Conservation (phyloP, 2,888 invertebrate species). For the Drosophila cracens region DNA sequence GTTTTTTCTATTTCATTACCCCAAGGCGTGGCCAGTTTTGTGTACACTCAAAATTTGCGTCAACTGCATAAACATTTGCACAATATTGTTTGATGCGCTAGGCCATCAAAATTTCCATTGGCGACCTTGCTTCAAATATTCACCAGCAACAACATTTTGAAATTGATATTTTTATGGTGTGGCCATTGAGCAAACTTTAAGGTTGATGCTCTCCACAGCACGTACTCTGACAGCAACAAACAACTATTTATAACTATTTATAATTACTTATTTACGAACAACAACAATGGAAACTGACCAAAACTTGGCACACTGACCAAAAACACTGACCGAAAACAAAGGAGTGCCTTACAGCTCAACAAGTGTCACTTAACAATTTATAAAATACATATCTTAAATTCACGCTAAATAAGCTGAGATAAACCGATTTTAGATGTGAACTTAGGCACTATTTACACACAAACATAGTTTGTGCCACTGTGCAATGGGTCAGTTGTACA, state of each 20-base stretch:
- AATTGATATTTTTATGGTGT: slow-evolving; percentile 31
- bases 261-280: slow-evolving; percentile 29
- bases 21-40: slow-evolving; percentile 30
- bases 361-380: neutral
- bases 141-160: slow-evolving; percentile 29
- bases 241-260: slow-evolving; percentile 41
- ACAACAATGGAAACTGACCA: slow-evolving; percentile 23
- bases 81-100: slow-evolving; percentile 43
- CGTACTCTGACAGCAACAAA: slow-evolving; percentile 33
- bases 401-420: neutral
- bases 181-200: slow-evolving; percentile 36
- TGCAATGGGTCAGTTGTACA: slow-evolving; percentile 25
- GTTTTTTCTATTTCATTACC: slow-evolving; percentile 22
- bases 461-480: slow-evolving; percentile 20
- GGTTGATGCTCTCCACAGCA: slow-evolving; percentile 54
- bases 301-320: slow-evolving; percentile 33
- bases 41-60: slow-evolving; percentile 56
- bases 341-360: neutral
- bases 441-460: neutral
- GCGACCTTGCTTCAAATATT: slow-evolving; percentile 56
- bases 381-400: neutral
- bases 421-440: neutral
- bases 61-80: slow-evolving; percentile 47
- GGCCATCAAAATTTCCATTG: slow-evolving; percentile 21
- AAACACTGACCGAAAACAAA: neutral